Evolutionary conservation across 2,888 invertebrate species (phyloP).

Genomic region (Labia minor): DNA sequence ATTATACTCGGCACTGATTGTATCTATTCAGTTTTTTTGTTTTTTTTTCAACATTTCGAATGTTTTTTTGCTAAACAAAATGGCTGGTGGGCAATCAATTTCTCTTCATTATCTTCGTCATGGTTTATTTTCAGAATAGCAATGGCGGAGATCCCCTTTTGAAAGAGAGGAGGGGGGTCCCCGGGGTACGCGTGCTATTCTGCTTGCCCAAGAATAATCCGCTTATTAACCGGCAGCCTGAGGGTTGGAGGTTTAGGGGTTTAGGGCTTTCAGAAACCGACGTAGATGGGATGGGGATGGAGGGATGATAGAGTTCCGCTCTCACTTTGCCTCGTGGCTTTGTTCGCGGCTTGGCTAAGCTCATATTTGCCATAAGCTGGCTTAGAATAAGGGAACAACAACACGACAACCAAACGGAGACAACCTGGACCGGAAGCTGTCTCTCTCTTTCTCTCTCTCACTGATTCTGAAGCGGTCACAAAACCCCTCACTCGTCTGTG

Average conservation of each 20-base stretch:
- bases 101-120: neutral
- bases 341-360: neutral
- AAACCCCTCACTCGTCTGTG: too few species aligned
- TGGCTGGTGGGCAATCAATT: neutral
- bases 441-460: too few species aligned
- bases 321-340: conserved; percentile 1
- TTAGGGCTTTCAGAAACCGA: too few species aligned
- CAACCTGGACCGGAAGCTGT: neutral
- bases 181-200: neutral
- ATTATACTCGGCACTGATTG: too few species aligned
- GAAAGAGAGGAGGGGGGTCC: neutral
- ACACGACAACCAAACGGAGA: neutral
- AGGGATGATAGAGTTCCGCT: neutral
- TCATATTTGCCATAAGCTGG: conserved; percentile 5
- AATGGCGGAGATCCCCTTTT: neutral
- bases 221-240: conserved; percentile 8
- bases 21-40: too few species aligned
- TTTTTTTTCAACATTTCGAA: too few species aligned
- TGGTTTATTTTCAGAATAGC: neutral
- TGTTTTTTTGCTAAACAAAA: neutral
- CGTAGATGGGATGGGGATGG: neutral
- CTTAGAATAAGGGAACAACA: conserved; percentile 13
- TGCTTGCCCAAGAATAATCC: neutral
- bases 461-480: too few species aligned
- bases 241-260: neutral